A percentile compares a stretch with the other conserved stretches of the same genome.
Conservation (phyloP, 2,797 vertebrate species). For the Steatocranus sp. region DNA sequence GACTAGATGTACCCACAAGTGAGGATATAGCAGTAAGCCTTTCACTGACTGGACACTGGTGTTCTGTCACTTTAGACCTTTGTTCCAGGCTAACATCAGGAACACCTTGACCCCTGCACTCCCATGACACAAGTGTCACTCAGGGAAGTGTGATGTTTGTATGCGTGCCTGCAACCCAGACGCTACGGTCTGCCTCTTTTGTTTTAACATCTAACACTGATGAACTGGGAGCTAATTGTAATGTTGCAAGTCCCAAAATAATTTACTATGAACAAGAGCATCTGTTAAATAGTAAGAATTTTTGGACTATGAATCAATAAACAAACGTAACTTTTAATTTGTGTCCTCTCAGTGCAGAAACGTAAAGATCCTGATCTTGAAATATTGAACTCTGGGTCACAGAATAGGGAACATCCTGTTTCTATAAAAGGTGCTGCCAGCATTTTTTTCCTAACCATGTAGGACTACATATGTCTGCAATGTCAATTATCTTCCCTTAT, state of each 20-base stretch:
- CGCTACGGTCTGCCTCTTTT: not conserved
- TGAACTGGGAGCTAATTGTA: not conserved
- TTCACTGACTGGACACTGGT: not conserved
- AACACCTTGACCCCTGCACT: constrained; percentile 52
- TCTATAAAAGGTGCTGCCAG: constrained; percentile 9
- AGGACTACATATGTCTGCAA: not conserved
- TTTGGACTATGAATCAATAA: not conserved
- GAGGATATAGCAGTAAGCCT: not conserved
- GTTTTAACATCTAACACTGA: not conserved
- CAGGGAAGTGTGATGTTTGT: not conserved
- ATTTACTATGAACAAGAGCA: fast-evolving
- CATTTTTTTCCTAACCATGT: not conserved
- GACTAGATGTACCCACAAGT: not conserved
- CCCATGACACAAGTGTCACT: constrained; percentile 23
- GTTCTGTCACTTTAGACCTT: constrained; percentile 32
- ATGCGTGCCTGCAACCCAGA: not conserved
- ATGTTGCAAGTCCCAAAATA: not conserved
- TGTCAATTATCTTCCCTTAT: constrained; percentile 48
- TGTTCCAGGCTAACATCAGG: constrained; percentile 35
- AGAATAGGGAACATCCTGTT: not conserved
- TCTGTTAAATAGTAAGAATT: not conserved
- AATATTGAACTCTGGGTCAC: not conserved
- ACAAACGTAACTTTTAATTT: fast-evolving
- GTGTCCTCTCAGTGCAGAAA: not conserved
- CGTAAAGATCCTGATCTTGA: not conserved